Evolutionary conservation across 1,140 invertebrate genomes (phyloP).

Genomic region (Octopus sinensis): DNA sequence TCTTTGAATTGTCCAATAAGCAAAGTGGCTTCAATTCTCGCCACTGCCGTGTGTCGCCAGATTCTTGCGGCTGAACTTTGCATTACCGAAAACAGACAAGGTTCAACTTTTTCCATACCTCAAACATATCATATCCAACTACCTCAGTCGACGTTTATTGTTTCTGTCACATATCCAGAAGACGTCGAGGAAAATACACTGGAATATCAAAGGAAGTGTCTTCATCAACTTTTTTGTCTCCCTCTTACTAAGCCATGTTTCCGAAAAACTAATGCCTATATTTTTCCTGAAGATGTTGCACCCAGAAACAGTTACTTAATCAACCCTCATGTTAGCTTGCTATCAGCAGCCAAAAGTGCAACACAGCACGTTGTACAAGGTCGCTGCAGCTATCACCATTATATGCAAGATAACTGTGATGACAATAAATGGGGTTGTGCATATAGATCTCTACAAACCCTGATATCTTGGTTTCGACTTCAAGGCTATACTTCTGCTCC

Average conservation of each 20-base stretch:
- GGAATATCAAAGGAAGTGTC: conserved; percentile 65
- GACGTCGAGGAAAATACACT: conserved; percentile 39
- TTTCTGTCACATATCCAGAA: background rate
- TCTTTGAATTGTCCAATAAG: background rate
- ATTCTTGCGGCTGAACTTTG: background rate
- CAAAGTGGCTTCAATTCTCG: background rate
- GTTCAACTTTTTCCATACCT: background rate
- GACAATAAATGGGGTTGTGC: conserved; percentile 99
- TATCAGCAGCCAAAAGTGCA: conserved; percentile 60
- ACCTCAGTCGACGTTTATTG: background rate
- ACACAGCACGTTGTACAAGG: conserved; percentile 73
- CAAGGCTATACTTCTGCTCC: conserved; percentile 86
- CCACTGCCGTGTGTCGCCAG: background rate
- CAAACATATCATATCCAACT: background rate
- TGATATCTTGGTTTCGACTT: conserved; percentile 91
- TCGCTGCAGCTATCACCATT: conserved; percentile 91
- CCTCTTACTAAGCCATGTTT: conserved; percentile 70
- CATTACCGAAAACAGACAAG: background rate
- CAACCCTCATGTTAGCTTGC: conserved; percentile 71
- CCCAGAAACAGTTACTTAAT: conserved; percentile 62
- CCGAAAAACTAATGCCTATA: conserved; percentile 67
- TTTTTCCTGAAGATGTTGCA: conserved; percentile 60
- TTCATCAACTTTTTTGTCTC: conserved; percentile 70
- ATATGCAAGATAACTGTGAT: conserved; percentile 91
- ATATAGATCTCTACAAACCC: conserved; percentile 94